These are phyloP conservation scores for Styela plicata DNA, from an alignment of 23 tunicate species.

Conservation along the genomic window DNA sequence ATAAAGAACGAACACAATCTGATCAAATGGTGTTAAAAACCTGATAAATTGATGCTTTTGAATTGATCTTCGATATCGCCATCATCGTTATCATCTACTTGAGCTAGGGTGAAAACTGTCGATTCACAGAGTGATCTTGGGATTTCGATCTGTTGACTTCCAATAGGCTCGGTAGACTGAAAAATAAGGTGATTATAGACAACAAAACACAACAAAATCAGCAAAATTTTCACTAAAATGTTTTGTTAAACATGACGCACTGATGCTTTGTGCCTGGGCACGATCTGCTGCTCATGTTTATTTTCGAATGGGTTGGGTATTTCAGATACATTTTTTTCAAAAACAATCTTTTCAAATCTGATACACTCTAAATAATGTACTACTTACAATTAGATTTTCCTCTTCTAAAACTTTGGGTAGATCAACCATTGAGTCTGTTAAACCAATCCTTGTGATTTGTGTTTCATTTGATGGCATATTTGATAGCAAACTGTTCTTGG, in stretches of 20 bases:
- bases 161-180: background rate
- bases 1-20: too few species aligned
- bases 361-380: too few species aligned
- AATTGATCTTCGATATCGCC: conserved; percentile 28
- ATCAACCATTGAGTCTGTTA: conserved; percentile 8
- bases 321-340: too few species aligned
- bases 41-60: conserved; percentile 23
- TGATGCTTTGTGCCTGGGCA: too few species aligned
- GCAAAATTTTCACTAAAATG: too few species aligned
- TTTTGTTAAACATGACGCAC: too few species aligned
- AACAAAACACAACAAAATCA: too few species aligned
- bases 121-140: background rate
- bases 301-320: too few species aligned
- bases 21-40: too few species aligned
- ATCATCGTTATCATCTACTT: conserved; percentile 9
- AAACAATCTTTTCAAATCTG: too few species aligned
- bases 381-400: background rate
- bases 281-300: too few species aligned
- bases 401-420: background rate
- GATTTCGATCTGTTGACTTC: background rate
- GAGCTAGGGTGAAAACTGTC: conserved; percentile 9
- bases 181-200: too few species aligned
- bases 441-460: conserved; percentile 19
- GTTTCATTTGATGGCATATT: conserved; percentile 6
- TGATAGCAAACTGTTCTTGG: background rate